A percentile compares a stretch with the other conserved stretches of the same genome.
These are phyloP conservation scores for Elgaria multicarinata DNA, from an alignment of 2,113 vertebrate species.

Conservation along the genomic window DNA sequence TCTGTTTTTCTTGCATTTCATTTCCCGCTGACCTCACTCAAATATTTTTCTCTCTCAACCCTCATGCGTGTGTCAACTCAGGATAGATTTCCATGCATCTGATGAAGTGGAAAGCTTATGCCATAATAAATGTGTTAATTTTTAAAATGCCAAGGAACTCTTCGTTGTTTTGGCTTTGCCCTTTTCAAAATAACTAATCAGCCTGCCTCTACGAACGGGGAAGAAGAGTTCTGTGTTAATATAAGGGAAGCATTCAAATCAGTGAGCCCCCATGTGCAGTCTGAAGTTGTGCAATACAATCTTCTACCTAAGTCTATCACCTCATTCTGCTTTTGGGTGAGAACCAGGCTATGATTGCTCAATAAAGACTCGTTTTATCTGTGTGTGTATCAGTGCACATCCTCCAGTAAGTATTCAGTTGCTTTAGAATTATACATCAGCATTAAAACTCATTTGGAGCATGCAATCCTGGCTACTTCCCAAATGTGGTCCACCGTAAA, in stretches of 20 bases:
- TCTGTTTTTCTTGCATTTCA: neutral
- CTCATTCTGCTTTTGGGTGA: neutral
- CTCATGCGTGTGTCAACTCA: neutral
- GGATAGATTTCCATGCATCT: neutral
- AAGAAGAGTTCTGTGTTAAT: neutral
- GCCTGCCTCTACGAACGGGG: too few species aligned
- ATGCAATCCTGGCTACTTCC: neutral
- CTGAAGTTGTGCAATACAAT: neutral
- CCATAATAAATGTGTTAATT: neutral
- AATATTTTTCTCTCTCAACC: neutral
- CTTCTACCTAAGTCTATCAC: neutral
- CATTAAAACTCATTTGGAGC: neutral
- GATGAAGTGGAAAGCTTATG: neutral
- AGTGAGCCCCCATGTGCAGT: neutral
- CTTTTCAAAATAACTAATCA: too few species aligned
- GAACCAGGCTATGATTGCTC: neutral
- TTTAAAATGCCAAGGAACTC: neutral
- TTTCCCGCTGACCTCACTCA: neutral
- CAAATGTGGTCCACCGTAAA: neutral
- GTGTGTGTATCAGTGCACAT: too few species aligned
- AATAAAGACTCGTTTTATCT: neutral
- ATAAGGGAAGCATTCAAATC: neutral
- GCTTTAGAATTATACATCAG: neutral
- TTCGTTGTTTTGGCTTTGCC: neutral
- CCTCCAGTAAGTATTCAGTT: neutral